Evolutionary conservation across 2,113 vertebrate genomes (phyloP), one percentile per base, ranked within the genome.

Genomic region (Boleophthalmus pectinirostris): DNA sequence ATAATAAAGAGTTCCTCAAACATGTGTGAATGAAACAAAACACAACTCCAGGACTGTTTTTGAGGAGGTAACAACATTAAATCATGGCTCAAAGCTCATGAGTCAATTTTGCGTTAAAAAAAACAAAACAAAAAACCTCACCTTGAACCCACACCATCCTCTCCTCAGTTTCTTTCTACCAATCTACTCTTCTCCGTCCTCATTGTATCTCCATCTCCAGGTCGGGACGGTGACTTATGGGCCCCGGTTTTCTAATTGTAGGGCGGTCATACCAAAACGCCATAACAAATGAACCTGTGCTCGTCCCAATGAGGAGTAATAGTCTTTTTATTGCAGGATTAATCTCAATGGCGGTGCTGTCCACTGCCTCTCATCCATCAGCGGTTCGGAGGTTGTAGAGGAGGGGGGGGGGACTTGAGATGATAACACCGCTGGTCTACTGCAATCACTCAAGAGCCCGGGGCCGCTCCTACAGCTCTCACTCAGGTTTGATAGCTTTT

Each of bases 321-420:
- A 70, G 76, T 64, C 72, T 61, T 83, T 88, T 89, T 87, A 85
- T 85, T 83, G 85, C 23, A 0, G 81, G 87, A 89, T 91, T 86
- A 72, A 86, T 90, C 86, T 88, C 78, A 70, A 79, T 80, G 80
- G 84, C 8, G 16, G 33, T 79, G 70, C 75, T 87, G 82, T 83
- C 82, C 74, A 80, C 75, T 80, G 81, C 68, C 33, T 56, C 68
- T 75, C 85, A 92, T 90, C 83, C 83, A 82, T 91, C 87, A 88
- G 67, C 4, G 2, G 65, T 15, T 54, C 23, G 51, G 43, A 43
- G 60, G n/a, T 43, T 45, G 23, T 60, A 69, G 56, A 54, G 58
- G 60, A 47, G n/a, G n/a, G n/a, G 49, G 47, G 74, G 47, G 74
- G 29, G 77, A 64, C 67, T 72, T 72, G 67, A 68, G 74, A 77